Evolutionary conservation across 2,113 vertebrate species (phyloP).

Genomic region (Phalacrocorax brasilianus): DNA sequence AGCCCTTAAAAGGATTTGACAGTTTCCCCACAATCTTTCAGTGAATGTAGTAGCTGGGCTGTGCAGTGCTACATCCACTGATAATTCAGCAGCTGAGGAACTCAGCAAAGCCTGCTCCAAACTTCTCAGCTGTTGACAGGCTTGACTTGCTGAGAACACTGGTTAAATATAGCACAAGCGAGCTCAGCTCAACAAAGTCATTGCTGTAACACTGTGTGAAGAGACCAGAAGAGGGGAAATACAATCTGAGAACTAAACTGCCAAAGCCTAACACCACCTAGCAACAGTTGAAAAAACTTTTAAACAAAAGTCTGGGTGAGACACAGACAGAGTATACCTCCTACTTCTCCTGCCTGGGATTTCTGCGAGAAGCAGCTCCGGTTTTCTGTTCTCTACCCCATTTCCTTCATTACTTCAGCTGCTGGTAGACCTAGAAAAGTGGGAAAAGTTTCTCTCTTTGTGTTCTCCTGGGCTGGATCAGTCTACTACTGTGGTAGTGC

Average conservation of each 20-base stretch:
- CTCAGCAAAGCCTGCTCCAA: slow-evolving; percentile 79
- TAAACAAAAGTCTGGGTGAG: slow-evolving; percentile 77
- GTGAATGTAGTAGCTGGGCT: slow-evolving; percentile 57
- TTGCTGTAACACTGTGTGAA: slow-evolving; percentile 72
- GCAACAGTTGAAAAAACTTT: slow-evolving; percentile 82
- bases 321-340: slow-evolving; percentile 68
- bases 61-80: slow-evolving; percentile 64
- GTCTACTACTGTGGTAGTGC: neutral
- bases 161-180: slow-evolving; percentile 88
- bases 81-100: slow-evolving; percentile 86
- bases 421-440: slow-evolving; percentile 69
- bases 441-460: slow-evolving; percentile 61
- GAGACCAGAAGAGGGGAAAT: slow-evolving; percentile 76
- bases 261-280: slow-evolving; percentile 81
- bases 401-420: slow-evolving; percentile 73
- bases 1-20: slow-evolving; percentile 72
- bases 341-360: slow-evolving; percentile 70
- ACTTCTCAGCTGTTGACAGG: slow-evolving; percentile 88
- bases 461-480: slow-evolving; percentile 69
- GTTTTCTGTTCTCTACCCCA: slow-evolving; percentile 39
- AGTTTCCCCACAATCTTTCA: slow-evolving; percentile 51
- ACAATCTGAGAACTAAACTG: slow-evolving; percentile 78
- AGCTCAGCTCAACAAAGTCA: slow-evolving; percentile 79
- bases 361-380: slow-evolving; percentile 66
- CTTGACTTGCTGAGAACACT: slow-evolving; percentile 86